Conservation (phyloP, 2,113 vertebrate genomes). For the Phaethon lepturus region DNA sequence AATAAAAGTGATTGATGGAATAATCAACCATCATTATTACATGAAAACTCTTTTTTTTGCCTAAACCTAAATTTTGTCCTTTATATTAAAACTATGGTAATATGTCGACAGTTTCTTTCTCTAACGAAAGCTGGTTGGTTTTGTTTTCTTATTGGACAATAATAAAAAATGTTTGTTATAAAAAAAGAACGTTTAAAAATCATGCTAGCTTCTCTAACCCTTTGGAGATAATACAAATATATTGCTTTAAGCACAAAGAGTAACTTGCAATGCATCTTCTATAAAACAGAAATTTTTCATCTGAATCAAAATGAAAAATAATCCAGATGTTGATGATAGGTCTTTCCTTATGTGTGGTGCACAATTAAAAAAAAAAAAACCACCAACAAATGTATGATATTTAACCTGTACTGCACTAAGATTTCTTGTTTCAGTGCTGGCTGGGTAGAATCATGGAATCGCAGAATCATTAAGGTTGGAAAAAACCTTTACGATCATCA, state of each 20-base stretch:
- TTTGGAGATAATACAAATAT: background rate
- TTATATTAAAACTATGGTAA: background rate
- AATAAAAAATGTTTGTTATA: background rate
- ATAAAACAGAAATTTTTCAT: background rate
- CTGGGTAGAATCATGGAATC: background rate
- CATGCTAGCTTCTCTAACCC: background rate
- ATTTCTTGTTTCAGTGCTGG: background rate
- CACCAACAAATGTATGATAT: background rate
- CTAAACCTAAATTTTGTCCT: background rate
- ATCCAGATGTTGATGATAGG: background rate
- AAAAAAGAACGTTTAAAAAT: background rate
- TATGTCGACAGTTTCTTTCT: background rate
- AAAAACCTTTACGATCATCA: no score
- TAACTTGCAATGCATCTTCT: background rate
- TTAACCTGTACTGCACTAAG: background rate
- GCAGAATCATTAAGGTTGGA: no score
- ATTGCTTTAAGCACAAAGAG: background rate
- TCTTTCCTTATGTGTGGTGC: background rate
- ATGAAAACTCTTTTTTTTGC: background rate
- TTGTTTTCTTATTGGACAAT: background rate
- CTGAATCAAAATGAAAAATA: background rate
- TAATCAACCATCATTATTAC: background rate
- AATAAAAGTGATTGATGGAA: constrained; percentile 2
- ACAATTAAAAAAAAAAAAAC: background rate
- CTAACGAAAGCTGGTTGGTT: background rate